These are phyloP conservation scores for Vidua chalybeata DNA, from an alignment of 2,113 vertebrate species.

Conservation along the genomic window DNA sequence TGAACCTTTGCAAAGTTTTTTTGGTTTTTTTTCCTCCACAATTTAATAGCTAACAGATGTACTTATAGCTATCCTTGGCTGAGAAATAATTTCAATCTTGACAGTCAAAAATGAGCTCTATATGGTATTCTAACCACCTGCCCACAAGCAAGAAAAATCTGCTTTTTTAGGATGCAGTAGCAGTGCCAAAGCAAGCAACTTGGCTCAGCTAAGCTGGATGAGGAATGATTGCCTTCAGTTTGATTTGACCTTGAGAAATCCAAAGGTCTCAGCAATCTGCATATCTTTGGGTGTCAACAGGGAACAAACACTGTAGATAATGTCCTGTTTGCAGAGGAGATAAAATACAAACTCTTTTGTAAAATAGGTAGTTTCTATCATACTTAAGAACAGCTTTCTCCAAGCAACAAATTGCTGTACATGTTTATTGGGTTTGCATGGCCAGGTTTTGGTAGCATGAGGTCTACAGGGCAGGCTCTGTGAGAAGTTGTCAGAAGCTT, in stretches of 20 bases:
- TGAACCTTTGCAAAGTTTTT: conserved; percentile 13
- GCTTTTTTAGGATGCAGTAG: conserved; percentile 58
- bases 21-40: conserved; percentile 31
- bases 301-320: not conserved
- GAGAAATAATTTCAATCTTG: conserved; percentile 72
- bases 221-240: conserved; percentile 60
- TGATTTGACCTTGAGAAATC: conserved; percentile 70
- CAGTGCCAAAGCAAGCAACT: conserved; percentile 64
- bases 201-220: conserved; percentile 54
- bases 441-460: not conserved
- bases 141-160: conserved; percentile 60
- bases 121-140: conserved; percentile 69
- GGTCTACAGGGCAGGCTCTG: not conserved
- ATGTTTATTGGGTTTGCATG: rapidly evolving
- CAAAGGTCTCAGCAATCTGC: conserved; percentile 20
- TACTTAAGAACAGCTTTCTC: not conserved
- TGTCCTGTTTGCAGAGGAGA: not conserved
- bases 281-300: not conserved
- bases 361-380: not conserved
- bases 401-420: not conserved
- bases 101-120: conserved; percentile 75
- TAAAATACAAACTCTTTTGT: not conserved
- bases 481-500: not conserved
- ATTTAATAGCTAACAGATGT: conserved; percentile 76
- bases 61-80: conserved; percentile 64